Percentiles rank a stretch among this genome's conserved stretches.
Conservation (phyloP, 1,140 invertebrate species). For the Tetragnatha versicolor region DNA sequence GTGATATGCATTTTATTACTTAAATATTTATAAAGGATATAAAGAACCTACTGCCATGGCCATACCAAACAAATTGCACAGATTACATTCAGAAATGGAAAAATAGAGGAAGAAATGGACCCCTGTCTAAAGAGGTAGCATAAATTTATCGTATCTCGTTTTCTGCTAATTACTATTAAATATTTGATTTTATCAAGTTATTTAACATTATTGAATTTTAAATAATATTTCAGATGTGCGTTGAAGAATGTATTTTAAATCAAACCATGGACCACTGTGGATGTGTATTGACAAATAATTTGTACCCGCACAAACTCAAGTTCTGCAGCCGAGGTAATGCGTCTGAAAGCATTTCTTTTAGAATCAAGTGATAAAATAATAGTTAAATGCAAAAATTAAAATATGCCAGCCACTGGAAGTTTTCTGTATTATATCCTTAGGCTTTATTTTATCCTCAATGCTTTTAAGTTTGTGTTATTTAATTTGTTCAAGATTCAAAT, state of each 20-base stretch:
- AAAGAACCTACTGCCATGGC: constrained; percentile 34
- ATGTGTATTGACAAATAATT: constrained; percentile 15
- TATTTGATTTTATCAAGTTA: neutral
- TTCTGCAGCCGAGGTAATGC: constrained; percentile 42
- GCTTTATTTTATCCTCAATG: too few species aligned
- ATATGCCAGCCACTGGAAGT: too few species aligned
- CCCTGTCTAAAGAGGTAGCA: constrained; percentile 41
- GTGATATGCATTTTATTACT: neutral
- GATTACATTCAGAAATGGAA: constrained; percentile 36
- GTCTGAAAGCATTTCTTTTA: neutral
- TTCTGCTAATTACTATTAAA: neutral
- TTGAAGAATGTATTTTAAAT: constrained; percentile 43
- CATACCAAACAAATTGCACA: constrained; percentile 47
- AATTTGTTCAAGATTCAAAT: too few species aligned
- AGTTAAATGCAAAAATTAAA: too few species aligned
- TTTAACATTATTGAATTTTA: neutral
- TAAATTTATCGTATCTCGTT: neutral
- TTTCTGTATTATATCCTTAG: too few species aligned
- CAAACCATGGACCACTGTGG: constrained; percentile 28
- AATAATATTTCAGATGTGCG: constrained; percentile 32
- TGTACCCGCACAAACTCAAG: constrained; percentile 46
- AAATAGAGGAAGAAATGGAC: constrained; percentile 35
- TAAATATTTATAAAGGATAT: constrained; percentile 18
- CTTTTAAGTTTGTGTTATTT: too few species aligned
- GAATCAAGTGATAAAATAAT: too few species aligned